Base-by-base conservation (phyloP, 2,888 invertebrate genomes). In the Pterobdella sp. region DNA sequence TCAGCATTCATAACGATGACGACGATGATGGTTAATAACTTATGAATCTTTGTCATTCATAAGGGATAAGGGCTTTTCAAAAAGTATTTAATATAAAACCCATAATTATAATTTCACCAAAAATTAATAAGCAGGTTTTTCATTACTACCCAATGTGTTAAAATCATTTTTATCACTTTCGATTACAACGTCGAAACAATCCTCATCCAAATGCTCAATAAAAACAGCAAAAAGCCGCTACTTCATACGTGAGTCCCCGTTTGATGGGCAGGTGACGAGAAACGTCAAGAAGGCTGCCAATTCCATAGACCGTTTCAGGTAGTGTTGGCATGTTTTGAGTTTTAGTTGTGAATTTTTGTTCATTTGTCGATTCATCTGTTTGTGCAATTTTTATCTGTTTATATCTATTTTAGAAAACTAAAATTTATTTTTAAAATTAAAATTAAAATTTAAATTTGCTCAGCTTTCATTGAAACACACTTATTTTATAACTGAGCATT, bases 211-310 rank as follows among this genome's bases (percentile, higher is more conserved):
- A 42, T 42, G 10, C 7, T 42, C 18, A 42, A 14, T 18, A 18
- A 7, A 7, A 42, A 14, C 42, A 42, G 7, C 60, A 56, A 22
- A 22, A 7, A 4, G 3, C 14, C 69, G 76, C 32, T 84, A 87
- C 70, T 88, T 91, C 77, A 86, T 91, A 83, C 86, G 88, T 76
- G 90, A 91, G 78, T 89, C 88, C 77, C 90, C 91, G 4, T 88
- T 89, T 79, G 91, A 92, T 80, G 89, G 89, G 65, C 87, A 89
- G 26, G 88, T 92, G 64, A 87, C 91, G 0, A 86, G 89, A 76
- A 86, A 88, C 78, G 89, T 92, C 29, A 92, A 91, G 83, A 86
- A 89, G 77, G 91, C 90, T 10, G 90, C 90, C 80, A 89, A 89
- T 60, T 87, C 88, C 26, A 85, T 92, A 32, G 91, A 92, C 83